Percentiles rank a stretch among this genome's conserved stretches.
phyloP scores from a whole-genome alignment of 2,797 vertebrate genomes.

The Adelosebastes latens region DNA sequence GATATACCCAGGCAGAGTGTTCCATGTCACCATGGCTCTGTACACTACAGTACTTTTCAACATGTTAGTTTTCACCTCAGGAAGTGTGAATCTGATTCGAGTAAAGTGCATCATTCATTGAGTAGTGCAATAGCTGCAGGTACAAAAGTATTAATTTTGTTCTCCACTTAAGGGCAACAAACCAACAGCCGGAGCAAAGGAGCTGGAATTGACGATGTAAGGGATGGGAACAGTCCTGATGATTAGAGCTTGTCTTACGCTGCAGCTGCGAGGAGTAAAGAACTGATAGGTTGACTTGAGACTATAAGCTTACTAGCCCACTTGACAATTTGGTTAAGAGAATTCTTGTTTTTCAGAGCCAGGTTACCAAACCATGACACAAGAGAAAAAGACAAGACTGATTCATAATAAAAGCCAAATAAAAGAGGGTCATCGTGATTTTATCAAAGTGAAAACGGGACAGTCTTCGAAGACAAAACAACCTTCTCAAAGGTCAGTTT shows the following conservation, averaged over 20 bases:
- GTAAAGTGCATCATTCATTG: no score
- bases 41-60: no score
- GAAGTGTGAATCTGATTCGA: no score
- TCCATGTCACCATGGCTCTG: no score
- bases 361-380: background rate
- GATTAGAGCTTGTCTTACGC: background rate
- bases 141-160: no score
- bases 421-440: background rate
- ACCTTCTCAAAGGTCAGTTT: background rate
- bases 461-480: background rate
- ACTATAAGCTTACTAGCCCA: background rate
- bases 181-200: no score
- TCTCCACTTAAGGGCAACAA: no score
- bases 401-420: background rate
- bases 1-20: no score
- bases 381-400: background rate
- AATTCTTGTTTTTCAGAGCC: background rate
- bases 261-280: background rate
- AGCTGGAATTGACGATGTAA: background rate
- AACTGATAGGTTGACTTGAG: background rate
- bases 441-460: background rate
- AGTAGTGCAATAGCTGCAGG: background rate
- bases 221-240: background rate
- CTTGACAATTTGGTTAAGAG: background rate
- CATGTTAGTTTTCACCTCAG: no score